phyloP scores from a whole-genome alignment of 2,113 vertebrate species.

The Rhea americana region DNA sequence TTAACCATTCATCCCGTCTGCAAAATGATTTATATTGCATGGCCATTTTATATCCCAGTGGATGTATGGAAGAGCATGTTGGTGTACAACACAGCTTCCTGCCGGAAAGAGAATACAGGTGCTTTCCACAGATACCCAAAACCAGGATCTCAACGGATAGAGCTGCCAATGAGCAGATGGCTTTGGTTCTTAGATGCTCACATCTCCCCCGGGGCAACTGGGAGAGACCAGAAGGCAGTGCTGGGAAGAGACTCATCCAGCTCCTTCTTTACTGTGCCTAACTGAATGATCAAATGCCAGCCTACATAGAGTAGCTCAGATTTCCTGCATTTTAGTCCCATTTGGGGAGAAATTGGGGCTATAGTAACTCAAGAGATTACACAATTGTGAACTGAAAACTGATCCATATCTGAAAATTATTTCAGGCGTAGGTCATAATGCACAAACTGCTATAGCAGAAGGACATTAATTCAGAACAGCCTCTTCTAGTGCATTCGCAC shows the following conservation, averaged over 20 bases:
- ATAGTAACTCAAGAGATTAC: neutral
- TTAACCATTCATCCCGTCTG: neutral
- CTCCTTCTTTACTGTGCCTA: neutral
- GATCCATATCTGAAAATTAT: neutral
- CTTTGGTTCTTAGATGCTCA: neutral
- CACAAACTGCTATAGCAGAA: neutral
- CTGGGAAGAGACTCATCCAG: neutral
- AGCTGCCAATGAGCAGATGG: neutral
- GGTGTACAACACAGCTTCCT: neutral
- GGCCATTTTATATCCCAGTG: neutral
- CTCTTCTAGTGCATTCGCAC: neutral
- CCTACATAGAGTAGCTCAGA: neutral
- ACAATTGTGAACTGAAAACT: neutral
- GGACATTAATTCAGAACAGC: neutral
- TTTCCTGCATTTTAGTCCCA: neutral
- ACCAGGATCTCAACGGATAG: accelerated
- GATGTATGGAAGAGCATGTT: neutral
- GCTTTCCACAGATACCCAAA: neutral
- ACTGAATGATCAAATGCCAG: neutral
- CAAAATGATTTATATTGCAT: neutral
- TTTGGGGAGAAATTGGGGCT: neutral
- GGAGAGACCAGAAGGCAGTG: neutral
- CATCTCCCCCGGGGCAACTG: neutral
- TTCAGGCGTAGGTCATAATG: neutral
- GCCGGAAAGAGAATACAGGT: neutral